Base-by-base conservation (phyloP, 2,113 vertebrate species). In the Lepisosteus osseus region DNA sequence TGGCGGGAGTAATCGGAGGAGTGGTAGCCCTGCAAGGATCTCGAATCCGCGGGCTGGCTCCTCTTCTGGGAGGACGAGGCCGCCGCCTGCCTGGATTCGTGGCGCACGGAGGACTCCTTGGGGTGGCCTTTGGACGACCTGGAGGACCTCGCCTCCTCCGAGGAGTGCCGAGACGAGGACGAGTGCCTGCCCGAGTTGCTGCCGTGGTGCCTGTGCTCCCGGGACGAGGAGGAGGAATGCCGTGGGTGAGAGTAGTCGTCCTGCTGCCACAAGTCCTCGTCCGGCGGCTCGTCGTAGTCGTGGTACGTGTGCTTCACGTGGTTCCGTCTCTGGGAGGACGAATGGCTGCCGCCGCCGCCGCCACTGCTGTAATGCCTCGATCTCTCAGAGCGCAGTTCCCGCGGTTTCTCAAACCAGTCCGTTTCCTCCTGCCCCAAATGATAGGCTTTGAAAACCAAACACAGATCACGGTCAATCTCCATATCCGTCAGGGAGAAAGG, bases 361-460 rank as follows among this genome's bases (percentile, higher is more conserved):
- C 86, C 85, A 79, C 85, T 76, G 81, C 95, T 89, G 15, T 98
- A 95, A 90, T 97, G 95, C 84, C 95, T 93, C 85, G 96, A 95
- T 74, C 95, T 94, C 80, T 98, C 95, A 12, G 94, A 92, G 76
- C 95, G 94, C n/a, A 92, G 93, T 81, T 99, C 97, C 67, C 96
- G 91, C 73, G 97, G 97, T 79, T 99, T 99, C 89, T 99, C 97
- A 94, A 99, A 99, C 97, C 97, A 99, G 88, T 99, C 97, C 72
- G 97, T 99, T 90, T 99, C 97, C 85, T 99, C 97, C 94, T 99
- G 96, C 82, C 97, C 95, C 94, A 99, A 94, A 91, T 99, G 97
- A 94, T 99, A 99, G 76, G 97, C 97, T 99, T 98, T 91, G 71
- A 89, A 90, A 94, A 97, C 88, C 94, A 95, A 94, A 96, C 95